Conservation (phyloP, 35 echinoderm and acorn worm species). For the Chiridota heheva region DNA sequence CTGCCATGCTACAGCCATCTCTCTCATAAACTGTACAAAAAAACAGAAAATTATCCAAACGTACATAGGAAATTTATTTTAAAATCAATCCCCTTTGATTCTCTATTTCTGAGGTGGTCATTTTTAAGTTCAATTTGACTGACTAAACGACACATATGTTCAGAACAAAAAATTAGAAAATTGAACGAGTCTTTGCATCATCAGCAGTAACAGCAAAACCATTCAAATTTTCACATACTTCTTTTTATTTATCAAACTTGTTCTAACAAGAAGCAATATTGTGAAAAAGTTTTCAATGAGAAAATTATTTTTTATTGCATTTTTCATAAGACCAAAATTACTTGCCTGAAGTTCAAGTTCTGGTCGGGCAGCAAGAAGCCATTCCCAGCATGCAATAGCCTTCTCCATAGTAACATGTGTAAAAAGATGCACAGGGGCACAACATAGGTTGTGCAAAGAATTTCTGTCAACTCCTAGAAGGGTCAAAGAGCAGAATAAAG, state of each 20-base stretch:
- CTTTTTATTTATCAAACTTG: background rate
- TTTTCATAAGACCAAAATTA: too few species aligned
- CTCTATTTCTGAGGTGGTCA: background rate
- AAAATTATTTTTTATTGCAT: too few species aligned
- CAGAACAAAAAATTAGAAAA: too few species aligned
- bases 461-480: slow-evolving; percentile 64
- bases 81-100: too few species aligned
- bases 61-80: too few species aligned
- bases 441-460: slow-evolving; percentile 76
- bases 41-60: too few species aligned
- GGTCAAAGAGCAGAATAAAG: background rate
- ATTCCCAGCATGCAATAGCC: slow-evolving; percentile 96
- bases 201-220: background rate
- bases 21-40: slow-evolving; percentile 72
- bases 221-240: background rate
- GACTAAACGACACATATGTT: too few species aligned
- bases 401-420: slow-evolving; percentile 74
- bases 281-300: too few species aligned
- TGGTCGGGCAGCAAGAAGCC: slow-evolving; percentile 88
- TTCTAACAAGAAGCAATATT: too few species aligned
- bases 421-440: slow-evolving; percentile 71
- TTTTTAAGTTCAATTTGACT: too few species aligned
- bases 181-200: too few species aligned
- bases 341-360: slow-evolving; percentile 81
- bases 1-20: slow-evolving; percentile 96